Base-by-base conservation (phyloP, 2,113 vertebrate genomes). In the Egretta garzetta region DNA sequence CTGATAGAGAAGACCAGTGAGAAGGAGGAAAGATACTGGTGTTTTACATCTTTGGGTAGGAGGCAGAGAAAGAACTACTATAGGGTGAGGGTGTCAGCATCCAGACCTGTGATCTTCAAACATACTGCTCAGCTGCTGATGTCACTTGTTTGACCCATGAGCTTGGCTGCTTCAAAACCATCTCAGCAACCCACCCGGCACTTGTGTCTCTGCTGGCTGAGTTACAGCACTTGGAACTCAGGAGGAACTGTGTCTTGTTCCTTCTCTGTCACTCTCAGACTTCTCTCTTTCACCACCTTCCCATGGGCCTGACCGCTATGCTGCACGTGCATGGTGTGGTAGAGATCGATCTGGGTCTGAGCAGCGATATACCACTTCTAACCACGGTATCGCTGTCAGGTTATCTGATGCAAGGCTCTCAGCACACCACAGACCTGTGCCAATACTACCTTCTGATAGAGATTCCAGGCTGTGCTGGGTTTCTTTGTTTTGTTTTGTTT, bases 301-400 rank as follows among this genome's bases (percentile, higher is more conserved):
- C 37, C 1, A 0, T 15, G 10, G 4, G 8, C 20, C 33, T 74
- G 30, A 49, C 39, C 30, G 28, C 70, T 28, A 17, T 2, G 2
- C 20, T 60, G 30, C 26, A 35, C 0, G 1, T 39, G 4, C 20
- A 26, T 0, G 1, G 20, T 33, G 23, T 2, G 3, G 14, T 8
- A n/a, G 41, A 80, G 33, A 47, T 15, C 1, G 1, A 1, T 62
- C 20, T 30, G 30, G 4, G 6, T 9, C 43, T 52, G 32, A 37
- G n/a, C 8, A 85, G 21, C 0, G 5, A 23, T 22, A 17, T 4
- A 4, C 8, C n/a, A 12, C 39, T 80, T 76, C 23, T 47, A 35
- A 47, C 33, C 6, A 6, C 6, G 17, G 14, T 45, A 13, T 10
- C 0, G 0, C 2, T 4, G 4, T n/a, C n/a, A 86, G 43, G 19